Evolutionary conservation across 2,113 vertebrate genomes (phyloP).

Genomic region (Gallinago undulata): DNA sequence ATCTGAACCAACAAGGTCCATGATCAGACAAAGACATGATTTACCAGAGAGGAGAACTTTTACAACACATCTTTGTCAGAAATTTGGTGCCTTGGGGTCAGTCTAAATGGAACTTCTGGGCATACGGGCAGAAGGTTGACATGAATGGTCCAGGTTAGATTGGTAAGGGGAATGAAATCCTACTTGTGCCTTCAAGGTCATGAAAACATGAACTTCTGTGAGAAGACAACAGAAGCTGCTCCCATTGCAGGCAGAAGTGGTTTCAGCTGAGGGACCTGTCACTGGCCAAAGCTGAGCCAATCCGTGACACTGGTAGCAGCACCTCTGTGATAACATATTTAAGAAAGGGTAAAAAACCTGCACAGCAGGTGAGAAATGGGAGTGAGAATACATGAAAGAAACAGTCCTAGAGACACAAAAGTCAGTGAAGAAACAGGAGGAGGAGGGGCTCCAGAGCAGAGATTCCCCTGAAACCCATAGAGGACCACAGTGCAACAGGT

Average conservation of each 20-base stretch:
- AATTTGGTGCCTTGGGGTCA: background rate
- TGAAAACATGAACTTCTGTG: background rate
- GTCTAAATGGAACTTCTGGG: background rate
- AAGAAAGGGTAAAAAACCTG: background rate
- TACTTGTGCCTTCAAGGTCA: background rate
- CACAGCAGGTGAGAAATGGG: background rate
- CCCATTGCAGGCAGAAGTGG: background rate
- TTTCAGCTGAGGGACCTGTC: background rate
- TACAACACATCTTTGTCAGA: background rate
- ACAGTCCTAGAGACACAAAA: background rate
- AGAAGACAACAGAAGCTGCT: background rate
- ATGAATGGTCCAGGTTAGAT: background rate
- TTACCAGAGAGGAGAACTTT: background rate
- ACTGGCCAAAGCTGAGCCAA: background rate
- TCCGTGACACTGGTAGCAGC: fast-evolving
- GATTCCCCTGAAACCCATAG: background rate
- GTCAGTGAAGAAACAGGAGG: background rate
- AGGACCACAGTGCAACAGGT: background rate
- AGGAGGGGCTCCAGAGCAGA: background rate
- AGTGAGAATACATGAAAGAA: background rate
- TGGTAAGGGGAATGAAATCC: background rate
- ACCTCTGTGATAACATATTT: background rate
- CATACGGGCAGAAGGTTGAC: background rate
- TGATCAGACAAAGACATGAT: background rate
- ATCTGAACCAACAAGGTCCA: background rate